Evolutionary conservation across 2,888 invertebrate species (phyloP), one percentile per base, ranked within the genome.

Genomic region (Lasiommata megera): DNA sequence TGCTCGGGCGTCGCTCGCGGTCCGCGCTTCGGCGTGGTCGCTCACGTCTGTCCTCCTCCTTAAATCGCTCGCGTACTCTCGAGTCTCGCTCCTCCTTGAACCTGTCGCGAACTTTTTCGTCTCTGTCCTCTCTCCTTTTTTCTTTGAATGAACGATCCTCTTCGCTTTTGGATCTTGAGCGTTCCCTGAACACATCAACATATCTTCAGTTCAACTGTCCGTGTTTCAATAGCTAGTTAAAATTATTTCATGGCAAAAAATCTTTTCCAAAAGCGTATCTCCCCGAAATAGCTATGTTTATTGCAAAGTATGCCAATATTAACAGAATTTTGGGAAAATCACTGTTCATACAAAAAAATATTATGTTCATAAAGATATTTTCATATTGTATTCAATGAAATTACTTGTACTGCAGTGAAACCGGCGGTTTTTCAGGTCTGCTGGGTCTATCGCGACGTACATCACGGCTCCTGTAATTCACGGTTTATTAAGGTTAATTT

Each of bases 401-500:
- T 43, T 44, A 53, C 53, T 53, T 53, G 36, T 36, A 53, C 9
- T 43, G 53, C 1, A 43, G 67, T 58, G 1, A 69, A 57, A 5
- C 44, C 44, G 17, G 59, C 3, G 75, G 74, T 63, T 80, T 82
- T 2, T 82, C 84, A 0, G 69, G 61, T 54, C 82, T 74, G 50
- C 60, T 67, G 53, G 76, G 69, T 56, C 82, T 77, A 58, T 85
- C 86, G 8, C 83, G 79, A 18, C 81, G 82, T 54, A 67, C 69
- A 3, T 88, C 88, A 1, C 87, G 80, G 56, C 73, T 63, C 68
- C 88, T 88, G 83, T 54, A 77, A 79, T 60, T 68, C 77, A 81
- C 57, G 72, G 74, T 23, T 11, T 16, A 12, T 40, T 40, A 6
- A 1, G 12, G 9, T 17, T 29, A 14, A 51, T 28, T 51, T 38